A percentile compares a stretch with the other conserved stretches of the same genome.
Conservation (phyloP, 2,888 invertebrate species). For the Agrotis ipsilon region DNA sequence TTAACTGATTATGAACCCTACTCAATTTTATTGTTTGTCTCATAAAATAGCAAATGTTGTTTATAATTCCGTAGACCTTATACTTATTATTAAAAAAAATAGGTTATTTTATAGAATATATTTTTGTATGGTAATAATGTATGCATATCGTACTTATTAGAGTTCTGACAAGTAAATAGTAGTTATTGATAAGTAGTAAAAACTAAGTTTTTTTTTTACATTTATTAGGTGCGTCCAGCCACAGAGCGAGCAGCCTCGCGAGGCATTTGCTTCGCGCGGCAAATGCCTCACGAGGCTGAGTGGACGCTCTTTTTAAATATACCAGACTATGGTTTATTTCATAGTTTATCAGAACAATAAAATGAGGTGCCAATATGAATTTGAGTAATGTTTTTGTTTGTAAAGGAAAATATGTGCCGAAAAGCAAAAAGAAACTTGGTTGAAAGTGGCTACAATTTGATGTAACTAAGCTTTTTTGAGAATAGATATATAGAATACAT, state of each 20-base stretch:
- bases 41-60: neutral
- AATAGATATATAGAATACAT: conserved; percentile 61
- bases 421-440: neutral
- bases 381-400: neutral
- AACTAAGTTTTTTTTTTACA: neutral
- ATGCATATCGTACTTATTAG: neutral
- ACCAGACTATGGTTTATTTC: conserved; percentile 4
- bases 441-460: neutral
- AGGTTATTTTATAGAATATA: conserved; percentile 2
- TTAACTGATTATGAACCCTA: neutral
- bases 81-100: neutral
- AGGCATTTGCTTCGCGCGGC: too few species aligned
- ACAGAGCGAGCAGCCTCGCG: too few species aligned
- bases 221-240: too few species aligned
- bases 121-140: conserved; percentile 21
- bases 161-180: neutral
- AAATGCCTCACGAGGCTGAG: too few species aligned
- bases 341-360: conserved; percentile 42
- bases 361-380: conserved; percentile 42
- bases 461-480: conserved; percentile 45
- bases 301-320: too few species aligned
- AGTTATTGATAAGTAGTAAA: neutral
- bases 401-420: conserved; percentile 4
- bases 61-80: neutral
- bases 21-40: neutral